Conservation (phyloP, 2,113 vertebrate species). For the Mesocricetus auratus region DNA sequence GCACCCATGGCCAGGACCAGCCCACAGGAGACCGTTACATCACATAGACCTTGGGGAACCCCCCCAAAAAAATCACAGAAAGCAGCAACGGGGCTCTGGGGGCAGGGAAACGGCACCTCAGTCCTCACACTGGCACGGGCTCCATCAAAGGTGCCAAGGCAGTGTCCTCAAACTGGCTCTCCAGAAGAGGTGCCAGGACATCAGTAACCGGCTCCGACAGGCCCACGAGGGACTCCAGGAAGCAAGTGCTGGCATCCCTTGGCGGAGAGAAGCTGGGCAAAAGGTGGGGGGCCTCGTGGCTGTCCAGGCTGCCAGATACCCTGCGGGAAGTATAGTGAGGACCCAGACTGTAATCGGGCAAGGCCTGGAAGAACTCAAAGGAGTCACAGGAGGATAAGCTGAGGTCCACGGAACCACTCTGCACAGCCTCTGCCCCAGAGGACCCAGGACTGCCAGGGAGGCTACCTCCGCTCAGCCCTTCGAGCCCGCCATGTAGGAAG, state of each 20-base stretch:
- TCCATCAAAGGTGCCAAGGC: slow-evolving; percentile 94
- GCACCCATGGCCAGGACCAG: slow-evolving; percentile 66
- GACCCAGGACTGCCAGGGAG: slow-evolving; percentile 86
- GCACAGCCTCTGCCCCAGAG: slow-evolving; percentile 85
- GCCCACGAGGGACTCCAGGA: slow-evolving; percentile 96
- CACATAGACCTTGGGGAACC: background rate
- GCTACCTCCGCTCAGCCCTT: slow-evolving; percentile 72
- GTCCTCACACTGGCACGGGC: slow-evolving; percentile 92
- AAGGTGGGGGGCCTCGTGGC: slow-evolving; percentile 90
- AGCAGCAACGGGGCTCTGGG: slow-evolving; percentile 59
- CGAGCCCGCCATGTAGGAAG: slow-evolving; percentile 86
- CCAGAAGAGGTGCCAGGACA: slow-evolving; percentile 91
- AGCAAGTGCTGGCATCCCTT: slow-evolving; percentile 91
- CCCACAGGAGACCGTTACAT: slow-evolving; percentile 79
- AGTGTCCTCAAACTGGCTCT: slow-evolving; percentile 96
- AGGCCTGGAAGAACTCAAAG: slow-evolving; percentile 95
- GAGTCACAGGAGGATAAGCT: slow-evolving; percentile 96
- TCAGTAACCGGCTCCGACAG: slow-evolving; percentile 93
- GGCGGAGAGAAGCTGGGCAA: slow-evolving; percentile 91
- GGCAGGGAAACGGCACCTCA: background rate
- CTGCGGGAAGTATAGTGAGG: slow-evolving; percentile 95
- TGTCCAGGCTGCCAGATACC: slow-evolving; percentile 93
- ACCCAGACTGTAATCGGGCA: slow-evolving; percentile 94
- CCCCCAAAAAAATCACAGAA: slow-evolving; percentile 8
- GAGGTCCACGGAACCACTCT: slow-evolving; percentile 93